Percentiles rank a stretch among this genome's conserved stretches.
These are phyloP conservation scores for Chloroclysta siterata DNA, from an alignment of 2,888 invertebrate species.

Conservation along the genomic window DNA sequence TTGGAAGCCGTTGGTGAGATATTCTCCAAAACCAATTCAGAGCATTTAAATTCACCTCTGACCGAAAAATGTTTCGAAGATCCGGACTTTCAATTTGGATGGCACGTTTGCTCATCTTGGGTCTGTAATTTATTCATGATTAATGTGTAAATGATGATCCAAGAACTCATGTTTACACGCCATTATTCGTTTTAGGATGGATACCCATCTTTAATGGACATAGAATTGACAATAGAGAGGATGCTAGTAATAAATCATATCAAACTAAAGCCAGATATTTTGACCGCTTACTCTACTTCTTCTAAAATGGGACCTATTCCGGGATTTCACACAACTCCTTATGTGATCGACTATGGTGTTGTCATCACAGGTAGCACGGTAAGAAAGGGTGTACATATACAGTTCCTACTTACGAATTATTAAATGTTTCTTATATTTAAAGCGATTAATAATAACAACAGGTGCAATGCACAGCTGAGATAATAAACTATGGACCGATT, in stretches of 20 bases:
- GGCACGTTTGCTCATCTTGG: slow-evolving; percentile 74
- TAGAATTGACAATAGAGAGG: slow-evolving; percentile 86
- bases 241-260: slow-evolving; percentile 77
- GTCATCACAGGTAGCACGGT: slow-evolving; percentile 79
- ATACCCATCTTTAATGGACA: slow-evolving; percentile 84
- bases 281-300: slow-evolving; percentile 56
- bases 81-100: slow-evolving; percentile 60
- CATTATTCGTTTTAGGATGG: slow-evolving; percentile 61
- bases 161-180: background rate
- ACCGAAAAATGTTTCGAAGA: slow-evolving; percentile 74
- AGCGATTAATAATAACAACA: slow-evolving; percentile 37
- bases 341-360: slow-evolving; percentile 84
- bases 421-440: background rate
- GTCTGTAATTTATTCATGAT: slow-evolving; percentile 45
- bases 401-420: background rate
- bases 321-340: slow-evolving; percentile 77
- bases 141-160: background rate
- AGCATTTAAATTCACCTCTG: slow-evolving; percentile 66
- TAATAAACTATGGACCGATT: slow-evolving; percentile 85
- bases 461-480: slow-evolving; percentile 72
- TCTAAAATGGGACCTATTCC: slow-evolving; percentile 73
- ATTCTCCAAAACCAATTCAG: slow-evolving; percentile 54
- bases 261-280: slow-evolving; percentile 64
- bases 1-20: slow-evolving; percentile 66
- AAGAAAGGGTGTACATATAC: slow-evolving; percentile 32